These are phyloP conservation scores for Sandelia bainsii DNA, from an alignment of 2,797 vertebrate species.

Conservation along the genomic window DNA sequence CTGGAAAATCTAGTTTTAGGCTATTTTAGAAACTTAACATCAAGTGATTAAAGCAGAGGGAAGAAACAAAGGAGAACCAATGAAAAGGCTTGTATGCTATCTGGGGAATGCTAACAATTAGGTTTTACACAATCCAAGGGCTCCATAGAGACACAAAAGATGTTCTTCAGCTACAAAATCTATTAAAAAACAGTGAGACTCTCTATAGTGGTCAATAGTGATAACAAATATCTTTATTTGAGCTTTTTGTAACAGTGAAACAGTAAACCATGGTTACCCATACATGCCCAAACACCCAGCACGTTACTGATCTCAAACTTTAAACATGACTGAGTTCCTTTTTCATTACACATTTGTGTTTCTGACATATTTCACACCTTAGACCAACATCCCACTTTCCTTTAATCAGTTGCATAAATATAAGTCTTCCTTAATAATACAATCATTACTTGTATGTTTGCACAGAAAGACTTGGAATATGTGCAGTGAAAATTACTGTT, in stretches of 20 bases:
- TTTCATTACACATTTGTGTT: slow-evolving; percentile 26
- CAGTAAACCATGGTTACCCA: slow-evolving; percentile 37
- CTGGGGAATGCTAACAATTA: slow-evolving; percentile 31
- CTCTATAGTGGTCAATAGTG: slow-evolving; percentile 3
- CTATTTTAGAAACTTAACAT: slow-evolving; percentile 28
- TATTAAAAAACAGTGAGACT: slow-evolving; percentile 9
- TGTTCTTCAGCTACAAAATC: neutral
- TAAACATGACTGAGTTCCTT: slow-evolving; percentile 56
- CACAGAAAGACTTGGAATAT: slow-evolving; percentile 46
- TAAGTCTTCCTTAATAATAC: slow-evolving; percentile 7
- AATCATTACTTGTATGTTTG: slow-evolving; percentile 11
- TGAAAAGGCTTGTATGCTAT: slow-evolving; percentile 4
- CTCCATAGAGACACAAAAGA: neutral
- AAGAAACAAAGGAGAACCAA: slow-evolving; percentile 12
- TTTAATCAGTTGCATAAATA: slow-evolving; percentile 43
- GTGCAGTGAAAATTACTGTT: slow-evolving; percentile 38
- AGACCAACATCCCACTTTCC: slow-evolving; percentile 47
- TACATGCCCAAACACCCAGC: slow-evolving; percentile 43
- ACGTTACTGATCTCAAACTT: slow-evolving; percentile 47
- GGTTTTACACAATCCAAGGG: neutral
- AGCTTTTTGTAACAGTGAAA: slow-evolving; percentile 44
- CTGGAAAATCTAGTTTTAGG: slow-evolving; percentile 21
- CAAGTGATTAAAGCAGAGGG: slow-evolving; percentile 45
- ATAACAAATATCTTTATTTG: slow-evolving; percentile 73
- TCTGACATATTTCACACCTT: slow-evolving; percentile 36